phyloP scores from a whole-genome alignment of 1,140 invertebrate genomes.

The Cardiocondyla obscurior region DNA sequence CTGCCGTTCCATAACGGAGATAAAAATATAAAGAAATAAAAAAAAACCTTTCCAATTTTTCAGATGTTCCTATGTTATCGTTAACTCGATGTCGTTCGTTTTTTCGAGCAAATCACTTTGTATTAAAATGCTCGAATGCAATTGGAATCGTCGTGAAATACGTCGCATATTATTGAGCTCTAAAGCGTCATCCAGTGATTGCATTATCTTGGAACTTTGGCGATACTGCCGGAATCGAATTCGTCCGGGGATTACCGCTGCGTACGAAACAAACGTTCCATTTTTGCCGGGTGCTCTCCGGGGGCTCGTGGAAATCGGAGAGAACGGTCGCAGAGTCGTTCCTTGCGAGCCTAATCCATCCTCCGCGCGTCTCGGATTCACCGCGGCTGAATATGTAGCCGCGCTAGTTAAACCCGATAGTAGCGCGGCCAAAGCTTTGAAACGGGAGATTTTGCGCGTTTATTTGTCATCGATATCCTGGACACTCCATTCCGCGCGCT shows the following conservation, averaged over 20 bases:
- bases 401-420: conserved; percentile 63
- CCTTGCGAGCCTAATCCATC: conserved; percentile 53
- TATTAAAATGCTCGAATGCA: neutral
- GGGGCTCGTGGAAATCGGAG: neutral
- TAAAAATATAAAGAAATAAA: neutral
- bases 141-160: neutral
- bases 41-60: too few relatives aligned
- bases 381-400: neutral
- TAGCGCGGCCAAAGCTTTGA: conserved; percentile 58
- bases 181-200: neutral
- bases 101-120: neutral
- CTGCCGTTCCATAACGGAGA: neutral
- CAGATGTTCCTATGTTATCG: neutral
- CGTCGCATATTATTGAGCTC: neutral
- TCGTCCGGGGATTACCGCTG: neutral
- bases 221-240: neutral
- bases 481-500: neutral
- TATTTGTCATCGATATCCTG: conserved; percentile 70
- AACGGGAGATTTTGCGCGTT: conserved; percentile 66
- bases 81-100: neutral
- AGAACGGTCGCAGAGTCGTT: neutral
- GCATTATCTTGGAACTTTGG: neutral
- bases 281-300: neutral
- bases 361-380: conserved; percentile 29
- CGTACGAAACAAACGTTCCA: neutral